A percentile compares a stretch with the other conserved stretches of the same genome.
Conservation (phyloP, 2,113 vertebrate species). For the Tricholaema leucomelas region DNA sequence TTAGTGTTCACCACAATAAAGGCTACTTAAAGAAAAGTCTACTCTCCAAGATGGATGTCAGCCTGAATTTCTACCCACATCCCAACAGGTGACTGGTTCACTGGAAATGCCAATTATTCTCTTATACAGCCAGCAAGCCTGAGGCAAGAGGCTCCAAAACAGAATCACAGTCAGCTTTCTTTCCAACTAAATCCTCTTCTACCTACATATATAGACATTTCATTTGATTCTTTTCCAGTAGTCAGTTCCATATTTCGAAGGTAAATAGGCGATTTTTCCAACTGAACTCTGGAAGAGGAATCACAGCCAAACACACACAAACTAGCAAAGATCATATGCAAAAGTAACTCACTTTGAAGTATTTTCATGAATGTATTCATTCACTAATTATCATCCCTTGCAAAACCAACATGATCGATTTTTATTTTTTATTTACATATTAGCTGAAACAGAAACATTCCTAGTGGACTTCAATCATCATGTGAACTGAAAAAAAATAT, state of each 20-base stretch:
- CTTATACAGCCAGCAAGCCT: neutral
- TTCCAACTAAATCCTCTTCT: neutral
- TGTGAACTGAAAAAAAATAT: neutral
- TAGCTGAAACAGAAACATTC: neutral
- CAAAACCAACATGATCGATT: neutral
- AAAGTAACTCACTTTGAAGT: neutral
- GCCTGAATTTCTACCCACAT: neutral
- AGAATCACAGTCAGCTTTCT: neutral
- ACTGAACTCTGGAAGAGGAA: neutral
- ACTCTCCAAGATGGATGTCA: fast-evolving
- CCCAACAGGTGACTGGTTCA: neutral
- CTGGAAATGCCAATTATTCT: neutral
- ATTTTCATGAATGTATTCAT: neutral
- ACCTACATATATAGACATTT: neutral
- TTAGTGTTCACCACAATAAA: neutral
- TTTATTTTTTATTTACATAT: neutral
- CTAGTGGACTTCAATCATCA: neutral
- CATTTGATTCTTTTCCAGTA: neutral
- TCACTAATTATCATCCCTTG: neutral
- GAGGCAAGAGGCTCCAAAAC: neutral
- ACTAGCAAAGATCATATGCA: neutral
- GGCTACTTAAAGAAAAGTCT: neutral
- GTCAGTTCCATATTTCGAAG: neutral
- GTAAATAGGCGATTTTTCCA: neutral
- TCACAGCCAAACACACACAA: neutral